A percentile compares a stretch with the other conserved stretches of the same genome.
phyloP scores from a whole-genome alignment of 2,113 vertebrate species.

The Antigone vipio region DNA sequence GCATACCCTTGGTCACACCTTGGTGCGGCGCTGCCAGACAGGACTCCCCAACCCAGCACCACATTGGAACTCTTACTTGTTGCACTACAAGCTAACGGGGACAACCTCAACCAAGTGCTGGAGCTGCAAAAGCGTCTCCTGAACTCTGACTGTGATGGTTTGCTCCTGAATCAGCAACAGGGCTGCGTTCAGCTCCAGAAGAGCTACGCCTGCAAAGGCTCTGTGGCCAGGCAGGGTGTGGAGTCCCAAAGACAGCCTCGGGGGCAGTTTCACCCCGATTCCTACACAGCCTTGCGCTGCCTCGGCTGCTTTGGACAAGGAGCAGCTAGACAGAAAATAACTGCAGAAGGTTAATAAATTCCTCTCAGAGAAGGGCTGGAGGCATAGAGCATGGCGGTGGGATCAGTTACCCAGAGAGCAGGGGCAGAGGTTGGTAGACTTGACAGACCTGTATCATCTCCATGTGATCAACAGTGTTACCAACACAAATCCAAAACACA shows the following conservation, averaged over 20 bases:
- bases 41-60: not conserved
- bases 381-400: not conserved
- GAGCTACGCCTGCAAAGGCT: not conserved
- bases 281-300: not conserved
- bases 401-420: not conserved
- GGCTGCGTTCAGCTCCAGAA: not conserved
- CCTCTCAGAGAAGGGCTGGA: not conserved
- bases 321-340: not conserved
- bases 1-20: not conserved
- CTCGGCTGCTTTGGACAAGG: not conserved
- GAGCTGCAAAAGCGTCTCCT: not conserved
- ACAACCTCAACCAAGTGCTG: not conserved
- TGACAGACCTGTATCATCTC: not conserved
- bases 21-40: not conserved
- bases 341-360: not conserved
- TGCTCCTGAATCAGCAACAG: not conserved
- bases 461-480: too few species aligned
- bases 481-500: too few species aligned
- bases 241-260: not conserved
- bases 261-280: not conserved
- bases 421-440: not conserved
- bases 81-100: not conserved
- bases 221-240: rapidly evolving
- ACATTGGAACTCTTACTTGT: not conserved
- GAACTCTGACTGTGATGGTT: not conserved